These are phyloP conservation scores for Neolamprologus devosi DNA, from an alignment of 2,113 vertebrate species.

Conservation along the genomic window DNA sequence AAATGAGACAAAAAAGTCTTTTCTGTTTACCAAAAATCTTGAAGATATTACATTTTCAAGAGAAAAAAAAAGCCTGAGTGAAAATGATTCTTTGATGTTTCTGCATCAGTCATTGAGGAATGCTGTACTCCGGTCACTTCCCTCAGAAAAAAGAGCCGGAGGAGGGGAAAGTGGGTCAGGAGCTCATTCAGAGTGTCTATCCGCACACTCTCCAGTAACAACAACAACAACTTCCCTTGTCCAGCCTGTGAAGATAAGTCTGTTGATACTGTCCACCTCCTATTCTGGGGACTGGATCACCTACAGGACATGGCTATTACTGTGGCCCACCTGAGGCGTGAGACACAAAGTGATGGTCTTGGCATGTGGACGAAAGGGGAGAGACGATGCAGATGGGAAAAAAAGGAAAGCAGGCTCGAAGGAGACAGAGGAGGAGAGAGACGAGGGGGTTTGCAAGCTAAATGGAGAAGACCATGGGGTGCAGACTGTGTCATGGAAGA, in stretches of 20 bases:
- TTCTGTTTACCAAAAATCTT: background rate
- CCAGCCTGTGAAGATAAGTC: background rate
- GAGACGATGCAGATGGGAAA: slow-evolving; percentile 12
- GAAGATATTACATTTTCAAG: background rate
- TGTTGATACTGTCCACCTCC: slow-evolving; percentile 5
- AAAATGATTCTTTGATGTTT: slow-evolving; percentile 14
- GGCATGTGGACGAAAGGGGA: background rate
- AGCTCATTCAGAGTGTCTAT: slow-evolving; percentile 7
- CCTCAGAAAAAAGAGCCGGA: background rate
- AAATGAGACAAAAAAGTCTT: background rate
- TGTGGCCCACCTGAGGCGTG: background rate
- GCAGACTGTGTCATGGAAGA: slow-evolving; percentile 26
- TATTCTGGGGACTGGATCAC: background rate
- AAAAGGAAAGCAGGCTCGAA: background rate
- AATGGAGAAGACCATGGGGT: background rate
- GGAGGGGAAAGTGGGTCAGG: slow-evolving; percentile 36
- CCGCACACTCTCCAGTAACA: background rate
- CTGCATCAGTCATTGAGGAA: background rate
- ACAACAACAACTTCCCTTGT: slow-evolving; percentile 31
- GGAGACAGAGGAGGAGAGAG: background rate
- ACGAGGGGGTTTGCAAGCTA: background rate
- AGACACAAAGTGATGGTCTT: slow-evolving; percentile 1
- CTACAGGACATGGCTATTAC: slow-evolving; percentile 9
- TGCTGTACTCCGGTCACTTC: slow-evolving; percentile 2
- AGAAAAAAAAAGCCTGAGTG: background rate